Evolutionary conservation across 2,113 vertebrate species (phyloP).

Genomic region (Indicator maculatus): DNA sequence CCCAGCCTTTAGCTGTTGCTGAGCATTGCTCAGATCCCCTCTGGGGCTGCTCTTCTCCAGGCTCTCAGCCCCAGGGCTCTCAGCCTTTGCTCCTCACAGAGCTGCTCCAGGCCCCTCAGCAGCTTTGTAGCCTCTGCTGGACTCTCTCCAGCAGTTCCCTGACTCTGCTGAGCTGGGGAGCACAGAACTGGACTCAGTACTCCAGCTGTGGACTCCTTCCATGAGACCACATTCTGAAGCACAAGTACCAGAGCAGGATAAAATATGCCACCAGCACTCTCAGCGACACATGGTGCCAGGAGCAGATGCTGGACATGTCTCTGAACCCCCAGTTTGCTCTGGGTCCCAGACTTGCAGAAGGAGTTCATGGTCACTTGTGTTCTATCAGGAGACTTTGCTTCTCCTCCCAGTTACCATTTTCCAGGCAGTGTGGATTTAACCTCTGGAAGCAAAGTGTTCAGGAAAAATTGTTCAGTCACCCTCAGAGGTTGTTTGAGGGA

Average conservation of each 20-base stretch:
- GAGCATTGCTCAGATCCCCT: no score
- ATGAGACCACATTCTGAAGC: accelerated
- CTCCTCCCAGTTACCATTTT: neutral
- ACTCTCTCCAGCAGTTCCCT: no score
- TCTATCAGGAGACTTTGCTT: neutral
- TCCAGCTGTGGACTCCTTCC: neutral
- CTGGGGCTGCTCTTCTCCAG: no score
- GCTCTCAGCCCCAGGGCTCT: no score
- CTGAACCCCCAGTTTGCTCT: neutral
- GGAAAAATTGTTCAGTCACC: neutral
- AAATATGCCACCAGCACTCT: neutral
- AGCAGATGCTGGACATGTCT: accelerated
- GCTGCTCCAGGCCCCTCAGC: no score
- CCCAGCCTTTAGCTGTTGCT: no score
- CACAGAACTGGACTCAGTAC: no score
- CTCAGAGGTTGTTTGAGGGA: neutral
- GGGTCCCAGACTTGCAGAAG: neutral
- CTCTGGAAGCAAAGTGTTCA: neutral
- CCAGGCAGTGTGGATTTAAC: neutral
- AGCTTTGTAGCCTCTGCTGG: no score
- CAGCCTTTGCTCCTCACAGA: no score
- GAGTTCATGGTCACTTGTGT: accelerated
- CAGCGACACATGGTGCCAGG: neutral
- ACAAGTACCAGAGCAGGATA: accelerated
- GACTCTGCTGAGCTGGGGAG: no score